Evolutionary conservation across 2,113 vertebrate genomes (phyloP).

Genomic region (Vidua chalybeata): DNA sequence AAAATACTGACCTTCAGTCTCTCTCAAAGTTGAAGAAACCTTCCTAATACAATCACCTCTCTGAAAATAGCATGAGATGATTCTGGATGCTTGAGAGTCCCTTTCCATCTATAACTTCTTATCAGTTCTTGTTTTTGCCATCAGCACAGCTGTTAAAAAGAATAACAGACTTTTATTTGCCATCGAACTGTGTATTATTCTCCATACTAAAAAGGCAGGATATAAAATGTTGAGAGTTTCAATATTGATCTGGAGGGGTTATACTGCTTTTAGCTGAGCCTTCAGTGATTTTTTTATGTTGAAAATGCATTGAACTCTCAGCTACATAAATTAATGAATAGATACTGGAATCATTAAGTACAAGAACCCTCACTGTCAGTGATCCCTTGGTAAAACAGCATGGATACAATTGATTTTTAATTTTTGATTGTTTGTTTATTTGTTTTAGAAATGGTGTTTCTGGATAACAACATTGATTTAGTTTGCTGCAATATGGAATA

Average conservation of each 20-base stretch:
- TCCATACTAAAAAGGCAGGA: not conserved
- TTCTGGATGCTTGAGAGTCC: not conserved
- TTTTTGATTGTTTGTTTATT: not conserved
- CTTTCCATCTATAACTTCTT: not conserved
- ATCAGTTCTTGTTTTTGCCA: not conserved
- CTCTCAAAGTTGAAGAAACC: not conserved
- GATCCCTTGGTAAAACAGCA: not conserved
- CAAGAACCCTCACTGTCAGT: not conserved
- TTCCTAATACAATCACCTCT: not conserved
- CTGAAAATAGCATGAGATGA: not conserved
- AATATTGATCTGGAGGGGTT: constrained; percentile 9
- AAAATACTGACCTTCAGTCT: not conserved
- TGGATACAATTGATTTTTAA: not conserved
- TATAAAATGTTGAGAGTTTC: constrained; percentile 30
- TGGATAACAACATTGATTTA: not conserved
- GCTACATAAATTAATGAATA: not conserved
- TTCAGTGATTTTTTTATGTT: not conserved
- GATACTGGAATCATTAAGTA: not conserved
- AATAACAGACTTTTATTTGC: not conserved
- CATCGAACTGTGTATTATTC: not conserved
- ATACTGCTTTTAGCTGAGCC: constrained; percentile 13
- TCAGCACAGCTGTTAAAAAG: not conserved
- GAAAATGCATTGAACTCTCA: constrained; percentile 26
- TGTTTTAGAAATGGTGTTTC: not conserved
- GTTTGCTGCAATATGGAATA: not conserved